These are phyloP conservation scores for Trachelus iudaicus DNA, from an alignment of 2,888 invertebrate genomes.

Conservation along the genomic window DNA sequence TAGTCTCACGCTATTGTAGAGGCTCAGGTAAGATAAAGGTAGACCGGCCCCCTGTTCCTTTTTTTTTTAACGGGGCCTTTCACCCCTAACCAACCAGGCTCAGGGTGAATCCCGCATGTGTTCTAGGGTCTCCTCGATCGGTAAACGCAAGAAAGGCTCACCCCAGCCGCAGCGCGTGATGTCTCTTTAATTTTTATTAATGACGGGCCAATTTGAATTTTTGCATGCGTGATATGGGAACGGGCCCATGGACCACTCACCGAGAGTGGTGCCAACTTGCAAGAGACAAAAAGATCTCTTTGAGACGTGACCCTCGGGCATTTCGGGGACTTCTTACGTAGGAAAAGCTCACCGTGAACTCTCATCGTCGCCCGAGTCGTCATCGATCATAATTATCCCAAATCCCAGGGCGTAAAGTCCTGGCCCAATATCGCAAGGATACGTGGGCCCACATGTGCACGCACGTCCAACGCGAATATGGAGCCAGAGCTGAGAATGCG, in stretches of 20 bases:
- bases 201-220: constrained; percentile 64
- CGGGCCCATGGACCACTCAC: constrained; percentile 20
- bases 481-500: no score
- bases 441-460: no score
- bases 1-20: constrained; percentile 65
- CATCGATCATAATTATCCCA: constrained; percentile 61
- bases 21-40: constrained; percentile 64
- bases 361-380: constrained; percentile 23
- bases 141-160: constrained; percentile 37
- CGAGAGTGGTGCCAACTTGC: no score
- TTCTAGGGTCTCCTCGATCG: not conserved
- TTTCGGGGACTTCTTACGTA: not conserved
- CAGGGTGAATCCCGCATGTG: constrained; percentile 22
- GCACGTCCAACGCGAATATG: no score
- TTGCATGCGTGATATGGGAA: constrained; percentile 65
- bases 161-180: constrained; percentile 50
- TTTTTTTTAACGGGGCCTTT: not conserved
- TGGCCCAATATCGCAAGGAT: no score
- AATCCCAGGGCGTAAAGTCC: not conserved
- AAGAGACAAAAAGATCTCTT: no score
- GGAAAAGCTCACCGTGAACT: not conserved
- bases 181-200: constrained; percentile 67
- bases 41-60: constrained; percentile 9
- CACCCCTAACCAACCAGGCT: not conserved
- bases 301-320: no score